Evolutionary conservation across 2,888 invertebrate species (phyloP).

Genomic region (Caenorhabditis sp.): DNA sequence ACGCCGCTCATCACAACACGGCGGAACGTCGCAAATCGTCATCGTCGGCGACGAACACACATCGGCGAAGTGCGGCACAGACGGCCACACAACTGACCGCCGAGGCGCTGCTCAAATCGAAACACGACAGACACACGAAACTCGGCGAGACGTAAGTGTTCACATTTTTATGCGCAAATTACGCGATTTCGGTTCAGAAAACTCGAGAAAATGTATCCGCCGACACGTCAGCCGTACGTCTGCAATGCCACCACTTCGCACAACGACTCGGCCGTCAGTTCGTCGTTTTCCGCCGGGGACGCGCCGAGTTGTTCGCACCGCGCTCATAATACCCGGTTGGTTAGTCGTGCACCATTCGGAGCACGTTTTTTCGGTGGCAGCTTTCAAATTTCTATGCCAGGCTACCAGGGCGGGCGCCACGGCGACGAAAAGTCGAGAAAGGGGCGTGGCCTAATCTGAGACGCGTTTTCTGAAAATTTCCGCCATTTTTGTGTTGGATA

Average conservation of each 20-base stretch:
- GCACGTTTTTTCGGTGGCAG: no score
- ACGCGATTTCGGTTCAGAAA: no score
- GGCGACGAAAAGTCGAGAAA: no score
- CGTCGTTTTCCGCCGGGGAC: conserved; percentile 71
- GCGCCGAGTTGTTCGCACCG: conserved; percentile 29
- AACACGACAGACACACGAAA: conserved; percentile 64
- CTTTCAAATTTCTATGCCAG: no score
- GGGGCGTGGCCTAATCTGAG: no score
- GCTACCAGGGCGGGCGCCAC: no score
- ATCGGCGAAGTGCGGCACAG: conserved; percentile 31
- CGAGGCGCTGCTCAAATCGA: conserved; percentile 64
- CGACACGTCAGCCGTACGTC: conserved; percentile 67
- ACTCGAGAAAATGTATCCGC: conserved; percentile 71
- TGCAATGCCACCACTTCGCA: conserved; percentile 75
- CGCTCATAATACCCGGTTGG: conserved; percentile 17
- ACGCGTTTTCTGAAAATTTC: no score
- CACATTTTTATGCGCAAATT: no score
- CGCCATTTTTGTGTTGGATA: no score
- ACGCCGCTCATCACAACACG: conserved; percentile 25
- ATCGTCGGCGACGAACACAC: background rate
- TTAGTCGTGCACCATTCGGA: background rate
- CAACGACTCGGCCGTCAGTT: conserved; percentile 75
- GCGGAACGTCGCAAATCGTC: conserved; percentile 29
- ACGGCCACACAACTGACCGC: conserved; percentile 64
- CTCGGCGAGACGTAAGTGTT: conserved; percentile 52